Percentiles rank a stretch among this genome's conserved stretches.
Conservation (phyloP, 2,113 vertebrate genomes). For the Macquaria ambigua region DNA sequence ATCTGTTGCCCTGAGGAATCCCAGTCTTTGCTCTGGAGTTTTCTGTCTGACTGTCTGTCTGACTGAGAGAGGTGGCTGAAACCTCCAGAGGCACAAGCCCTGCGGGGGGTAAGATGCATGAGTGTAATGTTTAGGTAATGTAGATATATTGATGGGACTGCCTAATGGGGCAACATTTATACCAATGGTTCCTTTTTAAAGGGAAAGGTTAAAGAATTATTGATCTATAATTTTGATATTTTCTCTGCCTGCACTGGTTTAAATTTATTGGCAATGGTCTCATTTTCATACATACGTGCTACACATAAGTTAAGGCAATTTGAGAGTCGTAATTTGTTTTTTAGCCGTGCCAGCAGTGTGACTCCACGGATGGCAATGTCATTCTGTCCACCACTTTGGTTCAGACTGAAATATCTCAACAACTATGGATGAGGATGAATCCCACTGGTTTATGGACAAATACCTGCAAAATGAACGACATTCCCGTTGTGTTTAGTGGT, state of each 20-base stretch:
- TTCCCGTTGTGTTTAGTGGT: not conserved
- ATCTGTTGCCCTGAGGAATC: slow-evolving; percentile 11
- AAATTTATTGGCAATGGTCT: not conserved
- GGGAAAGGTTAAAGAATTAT: not conserved
- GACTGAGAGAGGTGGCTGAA: slow-evolving; percentile 3
- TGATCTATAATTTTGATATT: not conserved
- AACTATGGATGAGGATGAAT: not conserved
- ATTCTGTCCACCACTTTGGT: not conserved
- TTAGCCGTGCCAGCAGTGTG: not conserved
- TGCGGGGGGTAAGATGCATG: not conserved
- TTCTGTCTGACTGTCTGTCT: not conserved
- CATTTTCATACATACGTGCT: not conserved
- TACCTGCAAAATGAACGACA: not conserved
- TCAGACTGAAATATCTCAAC: not conserved
- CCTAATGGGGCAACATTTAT: not conserved
- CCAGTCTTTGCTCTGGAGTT: not conserved
- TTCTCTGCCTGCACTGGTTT: not conserved
- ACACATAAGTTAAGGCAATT: not conserved
- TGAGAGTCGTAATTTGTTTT: not conserved
- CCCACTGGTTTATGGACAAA: not conserved
- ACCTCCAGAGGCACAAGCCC: slow-evolving; percentile 12
- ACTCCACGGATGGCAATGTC: not conserved
- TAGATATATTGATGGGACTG: not conserved
- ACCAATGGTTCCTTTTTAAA: not conserved
- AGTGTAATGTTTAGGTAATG: slow-evolving; percentile 12